Conservation (phyloP, 2,113 vertebrate species). For the Corythoichthys intestinalis region DNA sequence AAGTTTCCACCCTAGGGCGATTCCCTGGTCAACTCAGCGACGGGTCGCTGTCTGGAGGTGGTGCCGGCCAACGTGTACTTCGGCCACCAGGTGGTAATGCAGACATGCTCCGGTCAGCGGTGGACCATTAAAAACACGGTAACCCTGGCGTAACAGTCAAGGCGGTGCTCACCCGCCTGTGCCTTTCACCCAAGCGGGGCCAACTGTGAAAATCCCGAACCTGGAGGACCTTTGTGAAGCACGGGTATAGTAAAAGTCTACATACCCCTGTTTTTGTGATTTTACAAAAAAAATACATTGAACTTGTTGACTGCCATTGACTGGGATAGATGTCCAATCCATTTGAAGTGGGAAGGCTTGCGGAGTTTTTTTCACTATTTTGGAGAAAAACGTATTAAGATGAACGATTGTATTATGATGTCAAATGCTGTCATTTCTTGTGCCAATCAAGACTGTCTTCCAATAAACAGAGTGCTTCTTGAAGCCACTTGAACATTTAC, state of each 20-base stretch:
- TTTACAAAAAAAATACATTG: too few relatives aligned
- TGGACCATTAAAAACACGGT: constrained; percentile 94
- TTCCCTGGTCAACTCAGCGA: constrained; percentile 85
- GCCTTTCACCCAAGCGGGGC: too few relatives aligned
- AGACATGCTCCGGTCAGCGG: constrained; percentile 87
- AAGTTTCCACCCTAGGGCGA: constrained; percentile 73
- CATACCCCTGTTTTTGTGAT: too few relatives aligned
- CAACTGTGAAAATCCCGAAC: too few relatives aligned
- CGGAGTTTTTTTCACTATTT: too few relatives aligned
- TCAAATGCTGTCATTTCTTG: constrained; percentile 56
- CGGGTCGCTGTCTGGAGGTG: constrained; percentile 87
- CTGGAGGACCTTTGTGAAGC: too few relatives aligned
- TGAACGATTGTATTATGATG: constrained; percentile 18
- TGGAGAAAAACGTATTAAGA: neutral
- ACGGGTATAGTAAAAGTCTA: too few relatives aligned
- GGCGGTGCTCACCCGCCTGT: too few relatives aligned
- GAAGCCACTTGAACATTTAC: too few relatives aligned
- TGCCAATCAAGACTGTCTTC: constrained; percentile 65
- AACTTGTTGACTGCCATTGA: too few relatives aligned
- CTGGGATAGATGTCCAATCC: too few relatives aligned
- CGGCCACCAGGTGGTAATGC: constrained; percentile 83
- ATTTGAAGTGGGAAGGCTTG: too few relatives aligned
- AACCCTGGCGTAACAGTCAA: constrained; percentile 30
- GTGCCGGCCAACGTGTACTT: constrained; percentile 82
- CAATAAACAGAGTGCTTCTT: constrained; percentile 59